These are phyloP conservation scores for Amblyjoppa fuscipennis DNA, from an alignment of 2,888 invertebrate species.

Conservation along the genomic window DNA sequence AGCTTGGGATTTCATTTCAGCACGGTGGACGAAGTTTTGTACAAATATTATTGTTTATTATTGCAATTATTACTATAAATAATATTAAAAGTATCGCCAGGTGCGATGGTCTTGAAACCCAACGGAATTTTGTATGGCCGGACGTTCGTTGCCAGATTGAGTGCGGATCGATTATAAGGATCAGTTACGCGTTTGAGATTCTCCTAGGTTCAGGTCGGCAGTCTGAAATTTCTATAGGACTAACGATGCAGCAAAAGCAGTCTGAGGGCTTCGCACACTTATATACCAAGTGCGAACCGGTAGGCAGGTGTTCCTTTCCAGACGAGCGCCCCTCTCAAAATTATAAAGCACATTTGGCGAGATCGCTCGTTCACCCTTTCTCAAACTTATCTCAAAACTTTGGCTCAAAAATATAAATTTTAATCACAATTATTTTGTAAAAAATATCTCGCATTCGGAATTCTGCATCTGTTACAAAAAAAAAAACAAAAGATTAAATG, in stretches of 20 bases:
- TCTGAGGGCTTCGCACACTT: conserved; percentile 16
- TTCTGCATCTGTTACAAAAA: neutral
- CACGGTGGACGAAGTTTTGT: neutral
- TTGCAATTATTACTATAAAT: neutral
- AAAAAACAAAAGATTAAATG: neutral
- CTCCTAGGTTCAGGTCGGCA: conserved; percentile 48
- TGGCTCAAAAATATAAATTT: neutral
- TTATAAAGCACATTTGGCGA: conserved; percentile 4
- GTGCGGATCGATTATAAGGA: conserved; percentile 24
- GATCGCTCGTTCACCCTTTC: neutral
- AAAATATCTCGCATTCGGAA: neutral
- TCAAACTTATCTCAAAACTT: neutral
- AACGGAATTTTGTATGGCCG: conserved; percentile 22
- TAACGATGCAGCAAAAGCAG: conserved; percentile 16
- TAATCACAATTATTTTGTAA: neutral
- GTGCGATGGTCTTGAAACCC: neutral
- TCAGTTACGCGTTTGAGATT: conserved; percentile 48
- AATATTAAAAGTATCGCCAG: neutral
- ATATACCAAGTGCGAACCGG: conserved; percentile 12
- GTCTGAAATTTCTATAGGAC: conserved; percentile 11
- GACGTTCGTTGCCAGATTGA: conserved; percentile 3
- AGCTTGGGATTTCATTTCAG: neutral
- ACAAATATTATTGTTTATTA: conserved; percentile 13
- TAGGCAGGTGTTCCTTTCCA: conserved; percentile 24
- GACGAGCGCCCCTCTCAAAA: neutral